These are phyloP conservation scores for Sula dactylatra DNA, from an alignment of 2,113 vertebrate species.

Conservation along the genomic window DNA sequence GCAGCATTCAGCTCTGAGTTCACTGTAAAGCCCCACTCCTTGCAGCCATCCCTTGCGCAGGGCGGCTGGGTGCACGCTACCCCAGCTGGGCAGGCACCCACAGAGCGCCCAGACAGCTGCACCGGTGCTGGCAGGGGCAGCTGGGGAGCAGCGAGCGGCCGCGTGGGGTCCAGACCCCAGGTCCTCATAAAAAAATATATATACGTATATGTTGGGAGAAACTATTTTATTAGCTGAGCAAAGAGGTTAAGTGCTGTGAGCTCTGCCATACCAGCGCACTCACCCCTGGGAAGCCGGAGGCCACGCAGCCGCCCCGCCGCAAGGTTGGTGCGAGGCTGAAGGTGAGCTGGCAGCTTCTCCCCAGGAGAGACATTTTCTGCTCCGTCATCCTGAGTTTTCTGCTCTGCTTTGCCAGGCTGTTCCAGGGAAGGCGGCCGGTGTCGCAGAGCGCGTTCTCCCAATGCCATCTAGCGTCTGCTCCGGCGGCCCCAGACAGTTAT, in stretches of 20 bases:
- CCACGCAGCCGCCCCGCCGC: not conserved
- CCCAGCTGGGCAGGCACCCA: not conserved
- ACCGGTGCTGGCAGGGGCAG: not conserved
- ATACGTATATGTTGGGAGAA: not conserved
- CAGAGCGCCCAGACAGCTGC: fast-evolving
- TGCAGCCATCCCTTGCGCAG: too few species aligned
- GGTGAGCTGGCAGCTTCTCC: not conserved
- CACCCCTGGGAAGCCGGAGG: not conserved
- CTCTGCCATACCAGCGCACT: fast-evolving
- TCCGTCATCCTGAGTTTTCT: slow-evolving; percentile 62
- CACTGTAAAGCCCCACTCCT: not conserved
- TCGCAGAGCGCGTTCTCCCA: not conserved
- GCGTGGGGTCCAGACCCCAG: not conserved
- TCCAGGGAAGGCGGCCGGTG: not conserved
- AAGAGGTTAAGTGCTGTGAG: not conserved
- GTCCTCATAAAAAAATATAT: not conserved
- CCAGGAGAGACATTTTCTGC: slow-evolving; percentile 51
- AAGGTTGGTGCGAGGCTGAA: not conserved
- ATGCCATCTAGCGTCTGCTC: slow-evolving; percentile 60
- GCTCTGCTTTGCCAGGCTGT: slow-evolving; percentile 4
- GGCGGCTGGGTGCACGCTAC: fast-evolving
- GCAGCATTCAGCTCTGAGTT: not conserved
- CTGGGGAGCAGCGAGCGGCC: fast-evolving
- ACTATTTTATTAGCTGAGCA: not conserved
- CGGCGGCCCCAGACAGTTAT: fast-evolving